These are phyloP conservation scores for Anser cygnoides DNA, from an alignment of 2,113 vertebrate species.

Conservation along the genomic window DNA sequence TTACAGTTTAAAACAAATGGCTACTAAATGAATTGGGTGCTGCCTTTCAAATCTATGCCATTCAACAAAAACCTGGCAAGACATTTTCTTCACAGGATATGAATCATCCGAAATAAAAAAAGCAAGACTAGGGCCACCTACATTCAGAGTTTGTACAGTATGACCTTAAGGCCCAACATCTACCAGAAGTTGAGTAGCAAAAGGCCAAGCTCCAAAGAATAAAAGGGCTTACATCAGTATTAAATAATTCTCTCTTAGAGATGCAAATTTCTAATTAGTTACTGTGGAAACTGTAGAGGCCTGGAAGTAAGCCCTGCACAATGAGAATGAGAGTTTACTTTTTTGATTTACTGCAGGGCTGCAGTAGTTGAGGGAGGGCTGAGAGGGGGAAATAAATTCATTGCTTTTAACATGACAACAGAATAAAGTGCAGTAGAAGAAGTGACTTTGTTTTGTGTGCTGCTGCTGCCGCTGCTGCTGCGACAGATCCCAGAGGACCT, in stretches of 20 bases:
- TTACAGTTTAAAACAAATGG: conserved; percentile 84
- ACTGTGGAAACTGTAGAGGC: conserved; percentile 84
- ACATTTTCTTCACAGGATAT: conserved; percentile 82
- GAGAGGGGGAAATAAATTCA: conserved; percentile 80
- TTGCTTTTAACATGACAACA: conserved; percentile 81
- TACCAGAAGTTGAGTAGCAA: conserved; percentile 83
- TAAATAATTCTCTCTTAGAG: conserved; percentile 86
- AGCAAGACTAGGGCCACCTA: conserved; percentile 82
- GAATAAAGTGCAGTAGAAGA: conserved; percentile 76
- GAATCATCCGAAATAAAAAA: conserved; percentile 81
- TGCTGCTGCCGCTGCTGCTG: conserved; percentile 57
- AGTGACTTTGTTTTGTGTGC: conserved; percentile 76
- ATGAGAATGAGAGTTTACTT: conserved; percentile 85
- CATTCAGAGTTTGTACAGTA: conserved; percentile 86
- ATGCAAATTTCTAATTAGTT: conserved; percentile 88
- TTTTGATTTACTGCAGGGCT: conserved; percentile 83
- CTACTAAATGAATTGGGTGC: conserved; percentile 79
- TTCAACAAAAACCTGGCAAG: conserved; percentile 82
- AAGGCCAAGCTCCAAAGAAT: conserved; percentile 80
- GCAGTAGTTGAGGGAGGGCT: conserved; percentile 70
- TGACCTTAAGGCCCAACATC: conserved; percentile 83
- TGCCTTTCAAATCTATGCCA: conserved; percentile 77
- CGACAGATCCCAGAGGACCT: conserved; percentile 56
- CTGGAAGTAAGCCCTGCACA: conserved; percentile 82
- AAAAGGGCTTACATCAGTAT: conserved; percentile 85